Evolutionary conservation across 1,140 invertebrate species (phyloP), one percentile per base, ranked within the genome.

Genomic region (Leptopilina clavipes): DNA sequence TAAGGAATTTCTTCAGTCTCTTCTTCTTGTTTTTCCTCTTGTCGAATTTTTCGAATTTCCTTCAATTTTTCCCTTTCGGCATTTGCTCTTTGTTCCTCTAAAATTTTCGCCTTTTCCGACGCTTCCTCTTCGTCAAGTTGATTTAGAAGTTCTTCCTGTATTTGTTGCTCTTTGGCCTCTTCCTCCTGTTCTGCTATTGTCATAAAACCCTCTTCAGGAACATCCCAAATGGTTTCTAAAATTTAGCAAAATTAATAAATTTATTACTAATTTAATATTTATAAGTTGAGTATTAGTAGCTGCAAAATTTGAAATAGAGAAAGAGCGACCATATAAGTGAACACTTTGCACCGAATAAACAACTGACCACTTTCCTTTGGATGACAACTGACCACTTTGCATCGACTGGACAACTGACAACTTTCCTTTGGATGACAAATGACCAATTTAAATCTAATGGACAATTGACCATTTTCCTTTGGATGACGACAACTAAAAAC

Each of bases 151-250:
- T 92, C 85, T 75, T 86, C 85, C 45, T 90, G 88, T 52, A 90
- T 83, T 19, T 80, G 85, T 77, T 87, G 83, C 71, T 90, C 86
- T 52, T 88, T 86, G 6, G 80, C 81, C 79, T 91, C 86, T 70
- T 88, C 86, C 80, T 92, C 90, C 80, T 94, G 94, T 80, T 95
- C 94, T 70, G 89, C 90, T 25, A 94, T 86, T 9, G 92, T 91
- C 59, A 94, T 86, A 80, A 88, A 95, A 10, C 93, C 94, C 81
- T 94, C 94, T 37, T 88, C 89, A 10, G 94, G 94, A 25, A 90
- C 87, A 72, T 93, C 91, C 94, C 93, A 94, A 1, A 91, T 86
- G 0, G 94, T 92, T 88, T 94, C 93, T 93, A 80, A 3, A 79
- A 40, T 25, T 72, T 73, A 52, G 31, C 40, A 79, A 76, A 59